Evolutionary conservation across 1,140 invertebrate species (phyloP).

Genomic region (Oppia nitens): DNA sequence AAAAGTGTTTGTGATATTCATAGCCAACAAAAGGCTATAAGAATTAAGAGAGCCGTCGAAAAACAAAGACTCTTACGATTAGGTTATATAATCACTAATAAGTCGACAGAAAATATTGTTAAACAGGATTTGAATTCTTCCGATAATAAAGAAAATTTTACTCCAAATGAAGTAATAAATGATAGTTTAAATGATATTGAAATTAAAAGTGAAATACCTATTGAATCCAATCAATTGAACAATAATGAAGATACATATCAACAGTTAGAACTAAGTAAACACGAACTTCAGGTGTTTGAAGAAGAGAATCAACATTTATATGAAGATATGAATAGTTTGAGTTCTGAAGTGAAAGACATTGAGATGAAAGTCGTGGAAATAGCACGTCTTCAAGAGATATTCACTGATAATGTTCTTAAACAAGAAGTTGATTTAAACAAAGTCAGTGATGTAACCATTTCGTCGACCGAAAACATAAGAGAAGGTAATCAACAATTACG

Average conservation of each 20-base stretch:
- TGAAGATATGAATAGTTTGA: slow-evolving; percentile 59
- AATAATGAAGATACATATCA: background rate
- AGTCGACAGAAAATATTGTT: background rate
- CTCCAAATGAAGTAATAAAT: too few species aligned
- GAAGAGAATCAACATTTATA: slow-evolving; percentile 32
- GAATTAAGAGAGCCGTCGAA: slow-evolving; percentile 64
- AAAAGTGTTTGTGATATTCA: slow-evolving; percentile 64
- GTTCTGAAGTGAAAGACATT: slow-evolving; percentile 47
- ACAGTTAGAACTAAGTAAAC: slow-evolving; percentile 25
- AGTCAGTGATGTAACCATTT: slow-evolving; percentile 66
- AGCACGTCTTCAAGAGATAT: slow-evolving; percentile 84
- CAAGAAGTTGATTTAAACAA: slow-evolving; percentile 85
- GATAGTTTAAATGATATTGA: too few species aligned
- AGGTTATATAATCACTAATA: background rate
- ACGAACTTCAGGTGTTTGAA: slow-evolving; percentile 66
- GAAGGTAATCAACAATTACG: slow-evolving; percentile 89
- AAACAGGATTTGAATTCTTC: background rate
- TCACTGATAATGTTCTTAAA: slow-evolving; percentile 87
- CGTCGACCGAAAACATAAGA: slow-evolving; percentile 82
- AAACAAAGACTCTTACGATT: slow-evolving; percentile 45
- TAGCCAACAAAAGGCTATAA: slow-evolving; percentile 64
- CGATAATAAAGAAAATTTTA: too few species aligned
- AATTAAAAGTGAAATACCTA: background rate
- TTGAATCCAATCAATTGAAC: background rate
- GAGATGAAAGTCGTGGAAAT: slow-evolving; percentile 86